Conservation (phyloP, 2,888 invertebrate species). For the Synergus itoensis region DNA sequence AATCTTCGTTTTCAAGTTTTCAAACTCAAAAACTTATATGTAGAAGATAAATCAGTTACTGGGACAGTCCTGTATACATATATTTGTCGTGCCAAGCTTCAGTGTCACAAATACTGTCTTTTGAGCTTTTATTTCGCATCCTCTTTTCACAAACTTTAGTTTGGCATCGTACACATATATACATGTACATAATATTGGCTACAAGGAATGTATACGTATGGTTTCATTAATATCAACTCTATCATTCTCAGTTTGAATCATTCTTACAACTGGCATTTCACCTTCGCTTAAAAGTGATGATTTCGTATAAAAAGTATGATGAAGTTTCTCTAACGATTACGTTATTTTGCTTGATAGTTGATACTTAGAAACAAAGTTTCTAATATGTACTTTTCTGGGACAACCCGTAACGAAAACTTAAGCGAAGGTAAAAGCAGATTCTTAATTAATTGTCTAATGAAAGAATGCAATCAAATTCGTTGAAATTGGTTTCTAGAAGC, state of each 20-base stretch:
- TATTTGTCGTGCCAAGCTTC: constrained; percentile 75
- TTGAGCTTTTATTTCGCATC: constrained; percentile 53
- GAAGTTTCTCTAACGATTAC: neutral
- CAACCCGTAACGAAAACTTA: neutral
- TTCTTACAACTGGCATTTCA: constrained; percentile 26
- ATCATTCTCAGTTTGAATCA: constrained; percentile 26
- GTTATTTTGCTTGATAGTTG: neutral
- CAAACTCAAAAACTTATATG: constrained; percentile 5
- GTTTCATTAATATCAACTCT: constrained; percentile 58
- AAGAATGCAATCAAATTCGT: neutral
- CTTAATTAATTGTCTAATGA: constrained; percentile 1
- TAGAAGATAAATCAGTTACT: constrained; percentile 20
- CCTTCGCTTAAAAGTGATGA: constrained; percentile 34
- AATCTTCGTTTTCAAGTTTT: neutral
- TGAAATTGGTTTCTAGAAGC: neutral
- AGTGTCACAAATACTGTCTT: constrained; percentile 61
- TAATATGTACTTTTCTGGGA: neutral
- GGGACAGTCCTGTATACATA: constrained; percentile 66
- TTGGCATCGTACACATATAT: constrained; percentile 75
- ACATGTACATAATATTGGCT: constrained; percentile 72
- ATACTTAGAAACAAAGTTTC: neutral
- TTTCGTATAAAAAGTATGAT: constrained; percentile 29
- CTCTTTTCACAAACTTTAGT: constrained; percentile 64
- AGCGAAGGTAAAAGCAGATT: constrained; percentile 28
- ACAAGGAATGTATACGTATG: constrained; percentile 68